Conservation (phyloP, 2,888 invertebrate species). For the Diplolepis rosae region DNA sequence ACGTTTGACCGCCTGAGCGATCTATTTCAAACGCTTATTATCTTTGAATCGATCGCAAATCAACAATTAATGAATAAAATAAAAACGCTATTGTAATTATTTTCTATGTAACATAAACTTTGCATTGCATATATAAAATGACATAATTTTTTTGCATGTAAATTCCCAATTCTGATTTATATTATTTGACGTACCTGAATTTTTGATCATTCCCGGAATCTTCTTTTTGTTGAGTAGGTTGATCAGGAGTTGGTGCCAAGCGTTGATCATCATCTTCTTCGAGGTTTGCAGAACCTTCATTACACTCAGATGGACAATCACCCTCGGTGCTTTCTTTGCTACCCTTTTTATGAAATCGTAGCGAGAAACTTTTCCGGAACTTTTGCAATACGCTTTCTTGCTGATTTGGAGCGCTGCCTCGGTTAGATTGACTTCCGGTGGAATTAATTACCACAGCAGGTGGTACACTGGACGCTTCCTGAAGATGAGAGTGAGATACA, state of each 20-base stretch:
- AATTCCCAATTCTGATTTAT: too few species aligned
- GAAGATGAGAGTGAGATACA: constrained; percentile 60
- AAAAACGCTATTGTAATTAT: too few species aligned
- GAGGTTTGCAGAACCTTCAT: constrained; percentile 63
- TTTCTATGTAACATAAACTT: too few species aligned
- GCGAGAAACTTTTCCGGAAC: constrained; percentile 82
- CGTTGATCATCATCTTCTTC: constrained; percentile 52
- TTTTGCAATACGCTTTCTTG: constrained; percentile 81
- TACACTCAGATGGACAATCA: constrained; percentile 71
- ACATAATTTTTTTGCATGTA: too few species aligned
- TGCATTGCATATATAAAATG: too few species aligned
- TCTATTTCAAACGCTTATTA: too few species aligned
- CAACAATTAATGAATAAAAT: too few species aligned
- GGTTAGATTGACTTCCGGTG: constrained; percentile 51
- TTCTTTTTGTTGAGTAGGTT: constrained; percentile 63
- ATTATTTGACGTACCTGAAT: constrained; percentile 68
- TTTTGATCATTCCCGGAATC: constrained; percentile 65
- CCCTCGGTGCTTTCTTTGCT: constrained; percentile 74
- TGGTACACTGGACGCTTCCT: constrained; percentile 51
- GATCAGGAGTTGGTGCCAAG: constrained; percentile 51
- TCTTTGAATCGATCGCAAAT: too few species aligned
- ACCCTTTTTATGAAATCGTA: constrained; percentile 77
- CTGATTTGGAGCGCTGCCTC: constrained; percentile 54
- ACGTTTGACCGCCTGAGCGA: too few species aligned
- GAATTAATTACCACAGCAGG: constrained; percentile 41